Percentiles rank a stretch among this genome's conserved stretches.
Conservation (phyloP, 1,140 invertebrate species). For the Drosophila baimaii region DNA sequence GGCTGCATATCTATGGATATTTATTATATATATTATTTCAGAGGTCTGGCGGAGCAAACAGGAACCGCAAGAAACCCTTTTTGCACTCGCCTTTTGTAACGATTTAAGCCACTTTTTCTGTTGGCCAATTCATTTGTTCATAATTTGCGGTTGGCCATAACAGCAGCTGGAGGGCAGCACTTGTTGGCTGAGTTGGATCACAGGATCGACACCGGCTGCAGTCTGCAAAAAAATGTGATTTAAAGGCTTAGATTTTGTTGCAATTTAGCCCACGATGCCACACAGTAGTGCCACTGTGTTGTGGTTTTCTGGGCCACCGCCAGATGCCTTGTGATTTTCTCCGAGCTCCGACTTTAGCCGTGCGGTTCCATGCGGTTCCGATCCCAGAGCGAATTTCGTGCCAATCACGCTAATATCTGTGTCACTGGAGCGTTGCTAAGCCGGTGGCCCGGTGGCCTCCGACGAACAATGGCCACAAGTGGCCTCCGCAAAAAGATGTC, state of each 20-base stretch:
- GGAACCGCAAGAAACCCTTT: constrained; percentile 69
- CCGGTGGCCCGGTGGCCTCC: constrained; percentile 50
- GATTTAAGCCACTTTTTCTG: constrained; percentile 27
- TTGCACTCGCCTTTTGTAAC: constrained; percentile 8
- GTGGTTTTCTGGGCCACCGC: constrained; percentile 53
- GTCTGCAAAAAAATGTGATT: constrained; percentile 47
- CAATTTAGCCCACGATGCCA: constrained; percentile 60
- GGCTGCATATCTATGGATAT: constrained; percentile 44
- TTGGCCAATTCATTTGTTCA: constrained; percentile 73
- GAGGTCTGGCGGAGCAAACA: constrained; percentile 11
- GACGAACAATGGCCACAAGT: constrained; percentile 59
- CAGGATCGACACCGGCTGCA: constrained; percentile 51
- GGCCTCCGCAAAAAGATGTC: constrained; percentile 68
- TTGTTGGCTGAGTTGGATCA: constrained; percentile 66
- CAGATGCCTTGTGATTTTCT: constrained; percentile 43
- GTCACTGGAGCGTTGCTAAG: constrained; percentile 76
- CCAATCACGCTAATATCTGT: constrained; percentile 79
- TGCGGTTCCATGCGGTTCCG: constrained; percentile 33
- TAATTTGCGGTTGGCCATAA: constrained; percentile 70
- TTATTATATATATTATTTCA: constrained; percentile 23
- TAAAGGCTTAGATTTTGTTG: constrained; percentile 60
- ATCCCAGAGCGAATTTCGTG: constrained; percentile 59
- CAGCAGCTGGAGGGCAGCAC: constrained; percentile 48
- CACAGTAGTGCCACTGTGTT: constrained; percentile 37
- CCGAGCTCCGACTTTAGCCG: constrained; percentile 18